phyloP scores from a whole-genome alignment of 2,888 invertebrate genomes.

The Stenurella melanura region DNA sequence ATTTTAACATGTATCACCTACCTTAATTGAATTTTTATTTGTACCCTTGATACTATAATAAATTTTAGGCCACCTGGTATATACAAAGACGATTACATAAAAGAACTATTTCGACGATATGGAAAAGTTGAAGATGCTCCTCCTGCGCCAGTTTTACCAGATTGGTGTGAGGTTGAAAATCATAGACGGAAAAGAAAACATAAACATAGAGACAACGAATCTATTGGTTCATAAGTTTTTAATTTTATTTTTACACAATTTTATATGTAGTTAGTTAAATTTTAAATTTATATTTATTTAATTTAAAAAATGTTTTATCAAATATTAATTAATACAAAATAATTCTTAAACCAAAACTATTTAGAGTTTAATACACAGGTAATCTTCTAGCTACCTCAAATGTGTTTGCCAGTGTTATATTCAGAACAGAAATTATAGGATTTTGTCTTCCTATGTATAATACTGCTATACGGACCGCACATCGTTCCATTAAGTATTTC shows the following conservation, averaged over 20 bases:
- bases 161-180: conserved; percentile 77
- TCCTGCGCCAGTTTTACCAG: conserved; percentile 86
- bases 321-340: neutral
- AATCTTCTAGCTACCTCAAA: conserved; percentile 68
- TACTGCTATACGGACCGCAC: conserved; percentile 76
- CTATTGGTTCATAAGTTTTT: neutral
- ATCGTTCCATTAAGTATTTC: conserved; percentile 80
- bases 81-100: conserved; percentile 96
- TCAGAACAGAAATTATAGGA: conserved; percentile 70
- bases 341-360: neutral
- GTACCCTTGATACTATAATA: neutral
- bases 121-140: conserved; percentile 83
- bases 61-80: conserved; percentile 90
- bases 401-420: conserved; percentile 65
- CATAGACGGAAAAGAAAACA: neutral
- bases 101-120: conserved; percentile 88
- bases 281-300: neutral
- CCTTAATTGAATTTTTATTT: neutral
- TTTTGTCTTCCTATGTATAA: conserved; percentile 63
- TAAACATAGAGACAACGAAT: neutral
- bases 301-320: neutral
- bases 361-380: conserved; percentile 68
- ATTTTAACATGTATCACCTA: conserved; percentile 7
- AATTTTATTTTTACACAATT: neutral
- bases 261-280: too few species aligned